Base-by-base conservation (phyloP, 2,888 invertebrate species). In the Lasioglossum lativentre region DNA sequence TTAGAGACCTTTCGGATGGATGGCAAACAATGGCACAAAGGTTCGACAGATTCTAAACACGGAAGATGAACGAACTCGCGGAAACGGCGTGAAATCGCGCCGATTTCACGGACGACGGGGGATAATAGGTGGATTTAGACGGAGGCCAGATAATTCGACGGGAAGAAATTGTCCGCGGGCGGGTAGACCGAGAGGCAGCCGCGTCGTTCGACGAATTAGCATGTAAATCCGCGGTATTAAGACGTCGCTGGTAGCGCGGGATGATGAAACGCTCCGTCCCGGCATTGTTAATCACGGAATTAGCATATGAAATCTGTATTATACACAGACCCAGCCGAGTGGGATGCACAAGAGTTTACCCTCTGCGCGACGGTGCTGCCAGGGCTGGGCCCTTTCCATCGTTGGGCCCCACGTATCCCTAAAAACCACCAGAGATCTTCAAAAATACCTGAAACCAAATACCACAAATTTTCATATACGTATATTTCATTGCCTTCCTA, bases 241-340 rank as follows among this genome's bases (percentile, higher is more conserved):
- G 92, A 91, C 90, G 89, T 89, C 91, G 91, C 86, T 90, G 91
- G 91, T 91, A 89, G 90, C 90, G 72, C 87, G 82, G 85, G 89
- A 92, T 92, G 92, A 92, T 91, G 92, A 92, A 92, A 92, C 91
- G 92, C 88, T 88, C 85, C 87, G 86, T 88, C 90, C 89, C 80
- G 82, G 91, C 91, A 92, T 93, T 93, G 93, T 94, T 94, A 93
- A 94, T 94, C 93, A 93, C 90, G 90, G 93, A 94, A 94, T 94
- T 94, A 94, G 91, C 94, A 94, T 93, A 92, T 92, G 93, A 92
- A 93, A 93, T 92, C 91, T 90, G 92, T 93, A 93, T 92, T 93
- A 92, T 92, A 91, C 86, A 83, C 87, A 83, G 82, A 81, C 81
- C 83, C 80, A 75, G 78, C 84, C 83, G 78, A 66, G 79, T 77